Percentiles rank a stretch among this genome's conserved stretches.
Evolutionary conservation across 2,888 invertebrate species (phyloP).

Genomic region (Copidosoma aretas): DNA sequence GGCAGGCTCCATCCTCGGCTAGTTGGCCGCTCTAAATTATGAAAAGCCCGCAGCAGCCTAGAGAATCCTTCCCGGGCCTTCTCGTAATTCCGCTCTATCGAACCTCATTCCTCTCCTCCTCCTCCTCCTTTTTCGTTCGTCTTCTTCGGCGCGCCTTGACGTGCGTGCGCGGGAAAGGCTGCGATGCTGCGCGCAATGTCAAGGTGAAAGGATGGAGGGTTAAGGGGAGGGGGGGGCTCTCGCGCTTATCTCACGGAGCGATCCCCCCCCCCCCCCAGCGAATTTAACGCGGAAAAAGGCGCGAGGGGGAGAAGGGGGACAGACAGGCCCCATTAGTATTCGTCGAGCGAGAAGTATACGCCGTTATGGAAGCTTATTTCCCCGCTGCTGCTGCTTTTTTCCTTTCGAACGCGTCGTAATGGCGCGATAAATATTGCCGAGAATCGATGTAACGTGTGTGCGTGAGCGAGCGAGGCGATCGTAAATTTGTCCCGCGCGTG

Average conservation of each 20-base stretch:
- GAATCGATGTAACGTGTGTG: not conserved
- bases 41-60: conserved; percentile 18
- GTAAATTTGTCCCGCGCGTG: not conserved
- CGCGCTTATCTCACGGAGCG: not conserved
- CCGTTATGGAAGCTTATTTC: no score
- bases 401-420: no score
- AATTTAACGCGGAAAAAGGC: not conserved
- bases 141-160: conserved; percentile 3
- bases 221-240: not conserved
- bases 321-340: not conserved
- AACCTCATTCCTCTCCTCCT: no score
- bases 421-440: not conserved
- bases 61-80: not conserved
- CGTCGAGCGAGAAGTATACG: not conserved
- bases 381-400: no score
- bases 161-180: not conserved
- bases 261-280: no score
- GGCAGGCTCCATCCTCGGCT: not conserved
- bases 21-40: conserved; percentile 26
- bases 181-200: not conserved
- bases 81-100: conserved; percentile 9
- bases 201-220: not conserved
- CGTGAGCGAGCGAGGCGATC: not conserved
- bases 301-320: not conserved
- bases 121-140: no score